Evolutionary conservation across 2,888 invertebrate genomes (phyloP), one percentile per base, ranked within the genome.

Genomic region (Diarsia brunnea): DNA sequence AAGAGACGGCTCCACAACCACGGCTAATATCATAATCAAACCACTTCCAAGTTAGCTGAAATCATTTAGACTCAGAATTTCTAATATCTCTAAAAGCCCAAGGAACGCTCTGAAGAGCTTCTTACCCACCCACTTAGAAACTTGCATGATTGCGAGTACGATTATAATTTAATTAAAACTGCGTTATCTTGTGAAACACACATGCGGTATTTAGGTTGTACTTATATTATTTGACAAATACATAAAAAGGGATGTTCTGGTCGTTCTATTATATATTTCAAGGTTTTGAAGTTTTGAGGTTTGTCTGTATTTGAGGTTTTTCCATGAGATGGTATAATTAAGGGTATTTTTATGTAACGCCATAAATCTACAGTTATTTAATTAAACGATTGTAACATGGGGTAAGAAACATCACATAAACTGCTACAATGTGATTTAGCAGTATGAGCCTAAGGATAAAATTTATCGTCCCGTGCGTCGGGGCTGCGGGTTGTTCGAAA

Each of bases 91-190:
- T 84, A 51, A 73, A 73, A 85, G 67, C 77, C 58, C 60, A 85
- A 31, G 31, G 31, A 38, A 82, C 72, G 65, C 55, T 58, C 75
- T 45, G 27, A 73, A 71, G 66, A 69, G 70, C 24, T 64, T 69
- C 75, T 71, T 69, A 82, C 61, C 61, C 85, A 81, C 61, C 65
- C 82, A 71, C 47, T 84, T 65, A 84, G 27, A 61, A 81, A 85
- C 76, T 81, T 85, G 55, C 51, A 69, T 75, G 63, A 69, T 67
- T 66, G 58, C 45, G 14, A 61, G 31, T 53, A 63, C 47, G 14
- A 45, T 61, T 81, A 38, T 81, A 75, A 73, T 82, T 63, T 16
- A 21, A 84, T 81, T 75, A 51, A 38, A 65, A 53, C 11, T 24
- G 53, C 47, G 60, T 65, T 70, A 24, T 27, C 47, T 63, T 19